Evolutionary conservation across 2,113 vertebrate species (phyloP).

Genomic region (Ondatra zibethicus): DNA sequence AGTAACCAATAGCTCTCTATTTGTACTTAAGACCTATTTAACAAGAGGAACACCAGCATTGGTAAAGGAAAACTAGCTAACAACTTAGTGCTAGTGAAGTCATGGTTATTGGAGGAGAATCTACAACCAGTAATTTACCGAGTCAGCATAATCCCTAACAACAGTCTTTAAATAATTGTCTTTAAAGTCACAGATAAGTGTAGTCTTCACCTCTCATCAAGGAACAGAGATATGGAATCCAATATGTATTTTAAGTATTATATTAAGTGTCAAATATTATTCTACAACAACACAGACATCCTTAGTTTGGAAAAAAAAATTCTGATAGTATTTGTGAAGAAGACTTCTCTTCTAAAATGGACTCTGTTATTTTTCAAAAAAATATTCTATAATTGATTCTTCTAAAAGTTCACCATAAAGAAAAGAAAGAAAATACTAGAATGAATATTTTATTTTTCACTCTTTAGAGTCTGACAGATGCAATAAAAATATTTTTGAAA

Average conservation of each 20-base stretch:
- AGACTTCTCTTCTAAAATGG: slow-evolving; percentile 56
- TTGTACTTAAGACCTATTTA: neutral
- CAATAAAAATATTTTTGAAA: neutral
- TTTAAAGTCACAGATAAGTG: neutral
- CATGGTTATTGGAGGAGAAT: neutral
- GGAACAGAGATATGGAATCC: neutral
- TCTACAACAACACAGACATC: slow-evolving; percentile 1
- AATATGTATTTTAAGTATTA: neutral
- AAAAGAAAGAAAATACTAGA: slow-evolving; percentile 40
- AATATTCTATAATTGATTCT: slow-evolving; percentile 45
- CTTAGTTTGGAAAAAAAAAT: slow-evolving; percentile 59
- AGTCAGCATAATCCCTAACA: neutral
- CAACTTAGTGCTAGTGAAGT: neutral
- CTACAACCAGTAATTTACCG: neutral
- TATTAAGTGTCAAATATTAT: neutral
- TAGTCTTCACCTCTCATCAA: neutral
- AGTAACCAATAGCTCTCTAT: neutral
- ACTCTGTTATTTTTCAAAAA: slow-evolving; percentile 46
- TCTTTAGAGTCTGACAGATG: neutral
- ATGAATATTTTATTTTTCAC: slow-evolving; percentile 1
- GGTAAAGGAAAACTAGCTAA: neutral
- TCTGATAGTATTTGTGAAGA: slow-evolving; percentile 50
- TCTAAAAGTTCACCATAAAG: slow-evolving; percentile 38
- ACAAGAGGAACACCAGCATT: neutral
- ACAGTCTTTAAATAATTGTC: neutral